These are phyloP conservation scores for Ophioninae sp. DNA, from an alignment of 2,888 invertebrate species.

Conservation along the genomic window DNA sequence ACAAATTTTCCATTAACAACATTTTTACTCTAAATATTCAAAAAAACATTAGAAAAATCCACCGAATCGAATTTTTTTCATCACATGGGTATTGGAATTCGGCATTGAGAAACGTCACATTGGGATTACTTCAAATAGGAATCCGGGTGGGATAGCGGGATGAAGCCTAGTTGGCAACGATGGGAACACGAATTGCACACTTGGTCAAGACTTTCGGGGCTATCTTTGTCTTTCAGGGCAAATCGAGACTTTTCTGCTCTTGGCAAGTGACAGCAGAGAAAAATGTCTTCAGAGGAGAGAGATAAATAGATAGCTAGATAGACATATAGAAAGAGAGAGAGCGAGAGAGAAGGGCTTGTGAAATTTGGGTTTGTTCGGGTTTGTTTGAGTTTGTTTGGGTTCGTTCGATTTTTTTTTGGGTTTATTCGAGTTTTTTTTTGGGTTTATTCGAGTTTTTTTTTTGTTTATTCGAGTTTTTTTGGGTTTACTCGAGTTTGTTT, in stretches of 20 bases:
- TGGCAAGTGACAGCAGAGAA: slow-evolving; percentile 28
- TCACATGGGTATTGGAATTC: not conserved
- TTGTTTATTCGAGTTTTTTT: too few relatives aligned
- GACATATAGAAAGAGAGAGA: slow-evolving; percentile 6
- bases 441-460: too few relatives aligned
- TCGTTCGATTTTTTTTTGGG: too few relatives aligned
- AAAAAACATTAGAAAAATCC: not conserved
- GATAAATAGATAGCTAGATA: not conserved
- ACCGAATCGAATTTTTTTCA: not conserved
- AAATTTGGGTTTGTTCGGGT: too few relatives aligned
- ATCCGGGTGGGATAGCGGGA: slow-evolving; percentile 38
- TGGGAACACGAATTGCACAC: slow-evolving; percentile 37
- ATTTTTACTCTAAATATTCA: too few relatives aligned
- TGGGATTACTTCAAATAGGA: not conserved
- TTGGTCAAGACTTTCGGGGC: slow-evolving; percentile 59
- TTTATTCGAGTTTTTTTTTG: too few relatives aligned
- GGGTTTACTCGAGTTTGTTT: too few relatives aligned
- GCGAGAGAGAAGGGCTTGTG: not conserved
- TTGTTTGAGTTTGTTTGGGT: too few relatives aligned
- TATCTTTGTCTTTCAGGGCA: slow-evolving; percentile 63
- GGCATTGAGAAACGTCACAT: not conserved
- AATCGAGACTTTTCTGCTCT: slow-evolving; percentile 54
- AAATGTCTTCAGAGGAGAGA: not conserved
- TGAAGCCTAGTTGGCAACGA: slow-evolving; percentile 60
- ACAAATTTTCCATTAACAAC: too few relatives aligned